Evolutionary conservation across 2,113 vertebrate species (phyloP).

Genomic region (Thalassarche chlororhynchos): DNA sequence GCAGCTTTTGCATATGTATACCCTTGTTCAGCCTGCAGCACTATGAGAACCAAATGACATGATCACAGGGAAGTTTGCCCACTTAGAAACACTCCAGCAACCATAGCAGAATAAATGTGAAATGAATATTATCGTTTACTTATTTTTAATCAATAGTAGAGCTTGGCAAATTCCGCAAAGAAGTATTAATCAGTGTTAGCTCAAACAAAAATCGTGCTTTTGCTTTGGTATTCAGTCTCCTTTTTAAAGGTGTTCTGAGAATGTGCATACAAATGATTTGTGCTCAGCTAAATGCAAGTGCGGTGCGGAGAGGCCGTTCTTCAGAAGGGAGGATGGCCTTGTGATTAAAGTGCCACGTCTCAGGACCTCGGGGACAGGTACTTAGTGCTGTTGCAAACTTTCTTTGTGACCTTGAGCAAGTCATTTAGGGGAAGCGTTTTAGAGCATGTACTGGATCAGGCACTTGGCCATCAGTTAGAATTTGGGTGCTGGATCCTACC

Average conservation of each 20-base stretch:
- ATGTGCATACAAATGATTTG: neutral
- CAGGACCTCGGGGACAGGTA: neutral
- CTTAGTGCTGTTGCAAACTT: neutral
- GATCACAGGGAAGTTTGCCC: slow-evolving; percentile 58
- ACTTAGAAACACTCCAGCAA: slow-evolving; percentile 49
- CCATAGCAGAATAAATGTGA: slow-evolving; percentile 3
- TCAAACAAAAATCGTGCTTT: neutral
- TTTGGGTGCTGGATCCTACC: neutral
- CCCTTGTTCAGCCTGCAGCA: slow-evolving; percentile 32
- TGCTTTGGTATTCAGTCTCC: neutral
- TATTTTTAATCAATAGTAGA: neutral
- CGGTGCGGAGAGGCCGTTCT: fast-evolving
- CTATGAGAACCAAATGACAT: slow-evolving; percentile 33
- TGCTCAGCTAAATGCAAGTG: neutral
- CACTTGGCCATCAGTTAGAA: neutral
- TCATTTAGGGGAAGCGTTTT: neutral
- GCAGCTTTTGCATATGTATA: slow-evolving; percentile 68
- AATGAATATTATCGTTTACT: neutral
- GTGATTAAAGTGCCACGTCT: neutral
- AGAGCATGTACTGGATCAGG: neutral
- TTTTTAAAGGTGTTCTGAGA: neutral
- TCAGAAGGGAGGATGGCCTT: neutral
- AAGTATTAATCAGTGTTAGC: neutral
- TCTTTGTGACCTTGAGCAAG: neutral
- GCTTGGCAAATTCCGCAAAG: neutral